Evolutionary conservation across 1,140 invertebrate species (phyloP), one percentile per base, ranked within the genome.

Genomic region (Drosophila triauraria): DNA sequence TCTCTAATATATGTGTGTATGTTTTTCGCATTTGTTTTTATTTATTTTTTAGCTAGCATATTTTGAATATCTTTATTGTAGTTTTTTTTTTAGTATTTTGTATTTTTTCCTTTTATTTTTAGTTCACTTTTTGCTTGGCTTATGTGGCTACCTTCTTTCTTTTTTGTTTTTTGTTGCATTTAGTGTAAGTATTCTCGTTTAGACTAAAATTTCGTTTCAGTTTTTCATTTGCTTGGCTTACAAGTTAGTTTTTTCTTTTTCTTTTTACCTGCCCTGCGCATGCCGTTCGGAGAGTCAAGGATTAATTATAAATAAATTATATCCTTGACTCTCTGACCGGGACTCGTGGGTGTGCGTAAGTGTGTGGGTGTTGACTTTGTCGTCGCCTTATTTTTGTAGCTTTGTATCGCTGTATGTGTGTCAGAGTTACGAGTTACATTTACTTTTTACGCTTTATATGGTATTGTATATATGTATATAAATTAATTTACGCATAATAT

Each of bases 1-100:
- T 79, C 68, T 75, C 75, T 87, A 83, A 77, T 81, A 54, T 75
- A 62, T 75, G 56, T 86, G 48, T 75, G 65, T 86, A 65, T 72
- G 56, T 57, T 46, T 77, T 67, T 75, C 48, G 61, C 75, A 62
- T 71, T 67, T 77, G 56, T 67, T 86, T 60, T 35, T 76, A 59
- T 38, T 69, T 43, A 27, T 53, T 60, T 70, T 80, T 85, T 72
- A 77, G 76, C 80, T 87, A 87, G 79, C 82, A 87, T 87, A 87
- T 87, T 83, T 87, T 87, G 77, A 87, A 87, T 87, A 87, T 91
- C 68, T 87, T 85, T 90, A 83, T 84, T 88, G 80, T 88, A 84
- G 42, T 62, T 46, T 44, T 32, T 62, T 60, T 77, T 46, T 35
- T 4, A 9, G 12, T 51, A 15, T 48, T 60, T 58, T 46, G 7